These are phyloP conservation scores for Zoanthus sansibaricus DNA, from an alignment of 92 coral and sea anemone genomes.

Conservation along the genomic window DNA sequence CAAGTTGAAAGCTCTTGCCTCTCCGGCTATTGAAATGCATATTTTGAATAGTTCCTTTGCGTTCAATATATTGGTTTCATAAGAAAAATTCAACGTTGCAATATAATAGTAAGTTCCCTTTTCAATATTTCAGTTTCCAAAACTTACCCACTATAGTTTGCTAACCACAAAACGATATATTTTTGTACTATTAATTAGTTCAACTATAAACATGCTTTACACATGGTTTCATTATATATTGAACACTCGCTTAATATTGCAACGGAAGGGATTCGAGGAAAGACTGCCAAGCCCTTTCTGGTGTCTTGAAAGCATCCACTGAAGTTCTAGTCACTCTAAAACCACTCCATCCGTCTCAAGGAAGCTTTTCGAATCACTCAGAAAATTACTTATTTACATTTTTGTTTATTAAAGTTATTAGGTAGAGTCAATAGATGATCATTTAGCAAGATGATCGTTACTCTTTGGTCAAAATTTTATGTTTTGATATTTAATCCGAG, in stretches of 20 bases:
- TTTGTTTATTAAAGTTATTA: background rate
- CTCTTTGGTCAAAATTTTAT: background rate
- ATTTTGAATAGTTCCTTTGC: too few relatives aligned
- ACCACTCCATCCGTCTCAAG: constrained; percentile 1
- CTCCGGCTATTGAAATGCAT: too few relatives aligned
- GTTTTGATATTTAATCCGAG: background rate
- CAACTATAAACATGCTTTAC: background rate
- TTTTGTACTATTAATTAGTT: background rate
- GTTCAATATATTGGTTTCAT: too few relatives aligned
- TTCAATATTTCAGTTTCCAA: too few relatives aligned
- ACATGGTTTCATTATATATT: background rate
- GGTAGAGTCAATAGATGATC: background rate
- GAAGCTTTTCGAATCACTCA: background rate
- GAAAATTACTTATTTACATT: background rate
- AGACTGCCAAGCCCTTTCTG: constrained; percentile 32
- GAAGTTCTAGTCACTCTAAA: background rate
- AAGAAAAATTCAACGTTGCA: too few relatives aligned
- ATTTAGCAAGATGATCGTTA: background rate
- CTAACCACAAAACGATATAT: background rate
- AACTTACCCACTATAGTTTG: background rate
- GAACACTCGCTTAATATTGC: background rate
- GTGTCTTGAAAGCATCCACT: background rate
- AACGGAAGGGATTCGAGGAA: constrained; percentile 27
- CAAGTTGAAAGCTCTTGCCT: too few relatives aligned
- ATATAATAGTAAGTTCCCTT: too few relatives aligned